Evolutionary conservation across 1,140 invertebrate species (phyloP), one percentile per base, ranked within the genome.

Genomic region (Trypoxylus dichotomus): DNA sequence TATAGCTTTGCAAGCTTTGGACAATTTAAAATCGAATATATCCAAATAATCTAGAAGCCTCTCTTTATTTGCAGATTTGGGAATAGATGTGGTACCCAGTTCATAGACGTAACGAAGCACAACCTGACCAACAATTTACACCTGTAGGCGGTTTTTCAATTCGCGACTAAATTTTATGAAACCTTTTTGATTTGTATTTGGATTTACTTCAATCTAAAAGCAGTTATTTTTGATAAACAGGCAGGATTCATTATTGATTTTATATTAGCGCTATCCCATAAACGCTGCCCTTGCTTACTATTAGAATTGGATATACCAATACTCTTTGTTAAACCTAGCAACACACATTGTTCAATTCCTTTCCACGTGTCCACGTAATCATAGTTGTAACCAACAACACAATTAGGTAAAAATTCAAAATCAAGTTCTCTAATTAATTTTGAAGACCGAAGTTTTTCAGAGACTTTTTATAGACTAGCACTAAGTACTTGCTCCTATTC

Each of bases 291-390:
- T 86, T 98, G 97, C 29, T 90, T 85, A 37, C 89, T 92, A 84
- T 96, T 97, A 84, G 98, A 98, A 86, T 98, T 98, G 37, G 95
- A 97, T 0, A 98, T 79, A 0, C 97, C 97, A 82, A 98, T 95
- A 75, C 93, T 92, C 73, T 89, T 91, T 0, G 90, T 88, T 11
- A 96, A 87, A 1, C 95, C 95, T 74, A 91, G 86, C 24, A 90
- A 87, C 2, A 93, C 91, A 68, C 93, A 90, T 54, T 92, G 88
- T 87, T 98, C 97, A 91, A 98, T 90, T 41, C 90, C 96, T 86
- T 91, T 92, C 96, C 96, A 99, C 0, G 96, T 96, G 81, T 97
- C 96, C 19, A 96, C 81, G 82, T 94, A 97, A 85, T 98, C 95
- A 8, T 68, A 68, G 24, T 68, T 24, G 10, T 24, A 24, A 11